Evolutionary conservation across 2,888 invertebrate species (phyloP).

Genomic region (Toxonevra muliebris): DNA sequence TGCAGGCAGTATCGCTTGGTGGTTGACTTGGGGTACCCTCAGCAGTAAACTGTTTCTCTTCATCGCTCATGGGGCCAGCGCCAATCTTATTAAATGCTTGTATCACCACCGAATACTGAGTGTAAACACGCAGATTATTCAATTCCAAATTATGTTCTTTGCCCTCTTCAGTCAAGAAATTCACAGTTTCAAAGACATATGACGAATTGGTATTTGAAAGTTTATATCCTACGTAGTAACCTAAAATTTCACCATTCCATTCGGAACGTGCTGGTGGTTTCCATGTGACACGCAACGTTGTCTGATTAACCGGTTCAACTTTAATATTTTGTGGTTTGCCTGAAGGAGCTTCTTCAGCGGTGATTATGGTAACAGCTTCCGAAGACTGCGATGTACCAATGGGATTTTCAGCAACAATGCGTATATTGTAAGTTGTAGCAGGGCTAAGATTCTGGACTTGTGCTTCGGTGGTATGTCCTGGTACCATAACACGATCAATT

Average conservation of each 20-base stretch:
- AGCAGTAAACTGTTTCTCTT: conserved; percentile 90
- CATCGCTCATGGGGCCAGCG: conserved; percentile 89
- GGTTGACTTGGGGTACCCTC: conserved; percentile 94
- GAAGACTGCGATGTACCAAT: conserved; percentile 93
- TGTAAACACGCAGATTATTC: conserved; percentile 86
- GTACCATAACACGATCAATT: conserved; percentile 87
- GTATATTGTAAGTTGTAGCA: conserved; percentile 91
- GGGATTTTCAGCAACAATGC: conserved; percentile 93
- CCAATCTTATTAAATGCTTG: conserved; percentile 96
- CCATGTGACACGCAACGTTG: conserved; percentile 87
- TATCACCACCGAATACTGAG: conserved; percentile 94
- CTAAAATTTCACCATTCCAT: conserved; percentile 92
- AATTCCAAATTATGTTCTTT: conserved; percentile 89
- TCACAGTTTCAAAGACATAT: conserved; percentile 90
- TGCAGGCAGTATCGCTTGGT: conserved; percentile 91
- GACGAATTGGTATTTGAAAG: conserved; percentile 85
- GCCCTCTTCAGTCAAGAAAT: conserved; percentile 90
- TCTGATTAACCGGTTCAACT: conserved; percentile 88
- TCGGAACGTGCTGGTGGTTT: conserved; percentile 88
- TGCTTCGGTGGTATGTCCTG: conserved; percentile 89
- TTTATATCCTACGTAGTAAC: conserved; percentile 91
- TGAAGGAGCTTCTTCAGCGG: conserved; percentile 90
- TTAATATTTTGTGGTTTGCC: conserved; percentile 85
- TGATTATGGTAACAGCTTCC: conserved; percentile 92
- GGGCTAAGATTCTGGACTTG: conserved; percentile 89